These are phyloP conservation scores for Lithobius niger DNA, from an alignment of 1,140 invertebrate genomes.

Conservation along the genomic window DNA sequence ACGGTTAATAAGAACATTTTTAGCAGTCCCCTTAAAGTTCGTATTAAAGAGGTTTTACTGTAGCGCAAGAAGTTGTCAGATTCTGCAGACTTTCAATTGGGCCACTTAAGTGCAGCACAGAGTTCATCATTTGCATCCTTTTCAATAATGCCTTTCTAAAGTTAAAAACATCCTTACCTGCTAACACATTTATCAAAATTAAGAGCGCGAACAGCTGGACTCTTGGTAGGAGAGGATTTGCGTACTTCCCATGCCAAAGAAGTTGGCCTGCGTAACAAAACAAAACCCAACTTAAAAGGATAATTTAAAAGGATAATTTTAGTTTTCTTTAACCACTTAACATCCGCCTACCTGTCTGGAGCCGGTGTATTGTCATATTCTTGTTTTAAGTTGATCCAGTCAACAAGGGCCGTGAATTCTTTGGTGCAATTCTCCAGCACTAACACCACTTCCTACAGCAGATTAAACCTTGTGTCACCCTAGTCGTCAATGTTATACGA, in stretches of 20 bases:
- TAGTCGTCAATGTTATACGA: neutral
- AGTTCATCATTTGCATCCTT: no score
- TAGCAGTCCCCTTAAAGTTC: no score
- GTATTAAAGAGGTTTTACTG: no score
- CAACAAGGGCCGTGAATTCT: constrained; percentile 82
- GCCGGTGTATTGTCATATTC: constrained; percentile 79
- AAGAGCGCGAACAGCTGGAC: constrained; percentile 8
- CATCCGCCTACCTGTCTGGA: constrained; percentile 40
- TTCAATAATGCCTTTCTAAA: no score
- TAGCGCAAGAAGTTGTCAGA: no score
- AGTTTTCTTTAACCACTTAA: neutral
- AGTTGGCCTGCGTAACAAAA: constrained; percentile 43
- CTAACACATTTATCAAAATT: neutral
- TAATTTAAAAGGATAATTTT: neutral
- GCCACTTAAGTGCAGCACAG: no score
- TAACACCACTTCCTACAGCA: constrained; percentile 77
- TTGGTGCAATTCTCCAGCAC: constrained; percentile 85
- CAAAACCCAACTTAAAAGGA: neutral
- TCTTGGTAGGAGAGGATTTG: constrained; percentile 66
- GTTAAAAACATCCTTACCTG: neutral
- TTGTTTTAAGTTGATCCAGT: constrained; percentile 84
- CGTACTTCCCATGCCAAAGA: constrained; percentile 88
- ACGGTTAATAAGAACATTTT: no score
- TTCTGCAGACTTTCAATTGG: no score
- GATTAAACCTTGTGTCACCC: neutral